Evolutionary conservation across 2,888 invertebrate genomes (phyloP).

Genomic region (Torymus aiolomorphi): DNA sequence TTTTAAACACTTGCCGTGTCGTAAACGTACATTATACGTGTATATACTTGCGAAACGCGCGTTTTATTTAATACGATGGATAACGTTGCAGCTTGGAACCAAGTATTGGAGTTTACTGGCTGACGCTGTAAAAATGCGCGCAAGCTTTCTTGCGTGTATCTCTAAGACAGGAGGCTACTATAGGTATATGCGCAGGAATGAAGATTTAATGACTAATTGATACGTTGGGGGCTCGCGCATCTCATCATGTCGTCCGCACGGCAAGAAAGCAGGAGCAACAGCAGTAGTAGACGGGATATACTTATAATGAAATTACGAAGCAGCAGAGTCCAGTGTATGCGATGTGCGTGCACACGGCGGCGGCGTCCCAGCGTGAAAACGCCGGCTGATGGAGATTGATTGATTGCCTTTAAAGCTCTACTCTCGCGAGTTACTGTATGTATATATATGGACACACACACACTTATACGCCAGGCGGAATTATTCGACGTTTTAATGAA

Average conservation of each 20-base stretch:
- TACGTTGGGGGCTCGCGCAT: constrained; percentile 19
- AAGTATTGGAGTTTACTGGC: no score
- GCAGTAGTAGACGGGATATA: background rate
- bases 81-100: no score
- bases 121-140: no score
- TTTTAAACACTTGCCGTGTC: constrained; percentile 40
- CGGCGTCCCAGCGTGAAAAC: constrained; percentile 30
- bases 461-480: no score
- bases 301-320: constrained; percentile 47
- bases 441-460: no score
- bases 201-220: constrained; percentile 47
- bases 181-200: background rate
- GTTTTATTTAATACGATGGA: no score
- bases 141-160: no score
- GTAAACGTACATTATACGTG: no score
- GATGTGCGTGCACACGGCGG: background rate
- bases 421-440: no score
- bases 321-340: background rate
- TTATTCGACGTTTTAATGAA: no score
- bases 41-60: no score
- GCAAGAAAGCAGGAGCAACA: constrained; percentile 22
- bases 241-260: constrained; percentile 39
- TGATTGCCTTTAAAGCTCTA: constrained; percentile 28
- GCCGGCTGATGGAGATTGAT: constrained; percentile 44
- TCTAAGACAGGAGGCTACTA: no score